Evolutionary conservation across 2,888 invertebrate genomes (phyloP).

Genomic region (Brachynemurus nebulosus): DNA sequence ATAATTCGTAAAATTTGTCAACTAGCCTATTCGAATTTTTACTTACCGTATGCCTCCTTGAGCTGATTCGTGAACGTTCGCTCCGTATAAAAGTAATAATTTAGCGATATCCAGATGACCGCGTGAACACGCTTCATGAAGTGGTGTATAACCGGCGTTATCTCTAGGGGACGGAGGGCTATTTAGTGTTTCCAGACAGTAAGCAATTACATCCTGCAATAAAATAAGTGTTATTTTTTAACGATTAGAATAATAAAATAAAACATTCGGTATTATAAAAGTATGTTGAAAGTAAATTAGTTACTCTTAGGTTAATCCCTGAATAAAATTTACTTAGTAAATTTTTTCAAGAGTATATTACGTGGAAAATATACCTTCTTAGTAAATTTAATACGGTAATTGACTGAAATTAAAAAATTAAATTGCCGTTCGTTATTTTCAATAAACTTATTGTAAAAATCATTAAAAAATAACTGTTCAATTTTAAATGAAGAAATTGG

Average conservation of each 20-base stretch:
- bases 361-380: too few relatives aligned
- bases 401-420: too few relatives aligned
- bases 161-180: conserved; percentile 76
- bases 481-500: too few relatives aligned
- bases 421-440: too few relatives aligned
- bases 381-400: too few relatives aligned
- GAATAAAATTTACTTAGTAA: too few relatives aligned
- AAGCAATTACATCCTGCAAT: conserved; percentile 72
- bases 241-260: conserved; percentile 4
- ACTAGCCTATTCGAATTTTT: too few relatives aligned
- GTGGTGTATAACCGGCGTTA: conserved; percentile 84
- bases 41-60: conserved; percentile 73
- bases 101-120: conserved; percentile 80
- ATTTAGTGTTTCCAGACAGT: conserved; percentile 75
- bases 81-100: conserved; percentile 73
- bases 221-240: conserved; percentile 7
- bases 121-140: conserved; percentile 83
- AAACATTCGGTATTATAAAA: conserved; percentile 7
- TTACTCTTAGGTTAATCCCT: too few relatives aligned
- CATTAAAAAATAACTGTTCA: too few relatives aligned
- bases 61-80: conserved; percentile 82
- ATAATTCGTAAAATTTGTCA: background rate
- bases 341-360: too few relatives aligned
- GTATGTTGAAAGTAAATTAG: too few relatives aligned
- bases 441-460: too few relatives aligned